A percentile compares a stretch with the other conserved stretches of the same genome.
phyloP scores from a whole-genome alignment of 1,140 invertebrate species.

The Cyclina sinensis region DNA sequence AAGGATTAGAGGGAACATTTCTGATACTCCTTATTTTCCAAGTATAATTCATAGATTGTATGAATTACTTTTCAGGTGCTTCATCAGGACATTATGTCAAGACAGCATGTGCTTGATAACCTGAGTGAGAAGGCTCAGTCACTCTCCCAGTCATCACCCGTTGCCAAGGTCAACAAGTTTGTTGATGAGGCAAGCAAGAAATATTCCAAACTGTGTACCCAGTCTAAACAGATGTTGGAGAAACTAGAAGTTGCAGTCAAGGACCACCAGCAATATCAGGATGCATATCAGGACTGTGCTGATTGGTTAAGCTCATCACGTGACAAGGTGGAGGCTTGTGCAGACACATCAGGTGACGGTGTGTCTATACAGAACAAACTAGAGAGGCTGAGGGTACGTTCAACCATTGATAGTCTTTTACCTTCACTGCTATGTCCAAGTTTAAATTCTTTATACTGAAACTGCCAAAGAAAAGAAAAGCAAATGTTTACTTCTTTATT shows the following conservation, averaged over 20 bases:
- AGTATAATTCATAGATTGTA: no score
- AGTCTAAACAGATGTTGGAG: slow-evolving; percentile 94
- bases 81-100: slow-evolving; percentile 97
- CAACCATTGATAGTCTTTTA: no score
- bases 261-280: slow-evolving; percentile 95
- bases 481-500: no score
- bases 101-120: slow-evolving; percentile 95
- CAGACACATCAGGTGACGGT: slow-evolving; percentile 95
- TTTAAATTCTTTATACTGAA: no score
- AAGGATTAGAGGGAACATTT: no score
- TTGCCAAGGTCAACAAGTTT: slow-evolving; percentile 90
- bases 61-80: slow-evolving; percentile 89
- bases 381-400: slow-evolving; percentile 92
- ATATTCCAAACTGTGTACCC: slow-evolving; percentile 95
- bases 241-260: slow-evolving; percentile 95
- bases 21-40: no score
- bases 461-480: no score
- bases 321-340: slow-evolving; percentile 94
- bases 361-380: slow-evolving; percentile 96
- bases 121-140: slow-evolving; percentile 97
- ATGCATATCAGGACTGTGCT: slow-evolving; percentile 94
- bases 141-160: slow-evolving; percentile 90
- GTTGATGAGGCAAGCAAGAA: slow-evolving; percentile 96
- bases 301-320: slow-evolving; percentile 96
- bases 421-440: no score